Evolutionary conservation across 1,140 invertebrate genomes (phyloP).

Genomic region (Achatina immaculata): DNA sequence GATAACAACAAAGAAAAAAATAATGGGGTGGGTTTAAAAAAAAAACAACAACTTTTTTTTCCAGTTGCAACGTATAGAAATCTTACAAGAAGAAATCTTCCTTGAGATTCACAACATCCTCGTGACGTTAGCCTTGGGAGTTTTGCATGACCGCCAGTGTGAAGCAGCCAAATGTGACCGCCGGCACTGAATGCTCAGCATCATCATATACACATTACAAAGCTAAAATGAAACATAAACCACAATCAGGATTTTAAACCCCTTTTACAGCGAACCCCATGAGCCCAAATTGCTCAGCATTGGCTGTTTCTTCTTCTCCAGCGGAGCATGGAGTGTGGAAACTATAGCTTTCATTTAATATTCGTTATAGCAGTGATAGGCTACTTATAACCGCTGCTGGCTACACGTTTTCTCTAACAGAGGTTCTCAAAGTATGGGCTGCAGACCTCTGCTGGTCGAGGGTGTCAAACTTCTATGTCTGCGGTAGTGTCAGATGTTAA

Average conservation of each 20-base stretch:
- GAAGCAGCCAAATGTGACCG: neutral
- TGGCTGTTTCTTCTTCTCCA: neutral
- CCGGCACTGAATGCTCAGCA: neutral
- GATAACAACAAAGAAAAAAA: too few relatives aligned
- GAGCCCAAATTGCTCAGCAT: neutral
- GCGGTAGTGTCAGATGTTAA: too few relatives aligned
- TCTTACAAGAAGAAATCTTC: too few relatives aligned
- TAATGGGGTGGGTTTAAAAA: too few relatives aligned
- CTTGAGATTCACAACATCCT: too few relatives aligned
- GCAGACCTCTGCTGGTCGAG: too few relatives aligned
- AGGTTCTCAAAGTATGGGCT: too few relatives aligned
- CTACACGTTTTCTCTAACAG: too few relatives aligned
- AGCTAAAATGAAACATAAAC: slow-evolving; percentile 4
- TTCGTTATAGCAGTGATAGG: neutral
- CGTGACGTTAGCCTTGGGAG: neutral
- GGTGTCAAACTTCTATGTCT: too few relatives aligned
- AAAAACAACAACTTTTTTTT: too few relatives aligned
- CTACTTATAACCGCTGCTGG: too few relatives aligned
- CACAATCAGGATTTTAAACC: neutral
- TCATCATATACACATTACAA: neutral
- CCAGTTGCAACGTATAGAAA: too few relatives aligned
- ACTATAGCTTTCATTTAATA: neutral
- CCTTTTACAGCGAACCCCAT: neutral
- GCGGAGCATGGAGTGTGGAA: neutral
- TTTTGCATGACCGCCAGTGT: neutral